Evolutionary conservation across 2,888 invertebrate species (phyloP), one percentile per base, ranked within the genome.

Genomic region (Drosophila subsilvestris): DNA sequence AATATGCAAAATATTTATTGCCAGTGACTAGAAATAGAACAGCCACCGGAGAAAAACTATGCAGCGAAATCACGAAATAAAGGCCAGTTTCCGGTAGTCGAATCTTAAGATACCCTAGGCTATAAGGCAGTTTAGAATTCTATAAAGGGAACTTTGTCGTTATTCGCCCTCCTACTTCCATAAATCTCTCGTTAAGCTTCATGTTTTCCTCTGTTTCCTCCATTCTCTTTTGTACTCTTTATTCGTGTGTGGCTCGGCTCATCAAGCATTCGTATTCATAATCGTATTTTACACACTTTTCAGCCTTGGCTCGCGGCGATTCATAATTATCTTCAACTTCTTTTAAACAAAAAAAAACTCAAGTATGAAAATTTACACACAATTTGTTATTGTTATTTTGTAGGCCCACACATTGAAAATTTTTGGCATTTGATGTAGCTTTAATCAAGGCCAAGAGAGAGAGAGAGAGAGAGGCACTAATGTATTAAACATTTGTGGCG

Each of bases 391-490:
- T 22, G 37, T 54, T 32, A 12, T 12, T 54, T 32, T 17, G 42
- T 17, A 68, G 49, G 47, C 63, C 70, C 70, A 79, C 69, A 44
- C 66, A 56, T 32, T 74, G 6, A 61, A 27, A 12, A 44, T 59
- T 63, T 69, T 44, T 44, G 56, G 50, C 55, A 61, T 58, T 57
- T 27, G n/a, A 9, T 27, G 14, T 37, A 63, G 51, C 7, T 67
- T 70, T 63, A 78, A 79, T 79, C 73, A 87, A 81, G 88, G 86
- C 63, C 69, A 63, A 58, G 56, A 67, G 57, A 67, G 49, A 49
- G 22, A 58, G 48, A 66, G 25, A 71, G 37, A 14, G 37, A 37
- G 14, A 5, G 37, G 12, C 37, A 37, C 51, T 45, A 61, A 66
- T 74, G 79, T 70, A 70, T 72, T 60, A 47, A 67, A 61, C 22